phyloP scores from a whole-genome alignment of 2,797 vertebrate genomes.

The Periophthalmus magnuspinnatus region DNA sequence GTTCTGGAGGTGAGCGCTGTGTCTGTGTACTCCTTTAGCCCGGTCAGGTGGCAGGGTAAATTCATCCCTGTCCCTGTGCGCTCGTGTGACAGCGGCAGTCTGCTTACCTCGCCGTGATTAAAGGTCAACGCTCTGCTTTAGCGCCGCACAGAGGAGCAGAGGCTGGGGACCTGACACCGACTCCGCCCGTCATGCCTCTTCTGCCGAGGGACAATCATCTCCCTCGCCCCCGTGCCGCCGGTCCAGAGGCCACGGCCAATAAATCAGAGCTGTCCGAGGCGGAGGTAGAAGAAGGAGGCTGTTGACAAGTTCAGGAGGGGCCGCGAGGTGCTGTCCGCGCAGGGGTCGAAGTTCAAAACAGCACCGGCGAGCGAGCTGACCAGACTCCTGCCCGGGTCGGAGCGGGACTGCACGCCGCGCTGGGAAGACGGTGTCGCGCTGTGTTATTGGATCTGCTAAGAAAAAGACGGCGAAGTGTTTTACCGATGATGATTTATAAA shows the following conservation, averaged over 20 bases:
- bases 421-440: neutral
- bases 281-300: constrained; percentile 22
- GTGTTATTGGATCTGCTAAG: neutral
- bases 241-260: constrained; percentile 40
- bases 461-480: neutral
- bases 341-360: constrained; percentile 30
- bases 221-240: constrained; percentile 41
- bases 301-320: constrained; percentile 54
- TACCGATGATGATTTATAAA: too few species aligned
- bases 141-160: constrained; percentile 22
- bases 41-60: neutral
- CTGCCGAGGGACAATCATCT: constrained; percentile 53
- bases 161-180: constrained; percentile 51
- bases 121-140: constrained; percentile 44
- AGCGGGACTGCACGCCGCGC: neutral
- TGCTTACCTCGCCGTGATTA: constrained; percentile 26
- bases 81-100: constrained; percentile 27
- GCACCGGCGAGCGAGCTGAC: constrained; percentile 28
- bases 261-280: constrained; percentile 45
- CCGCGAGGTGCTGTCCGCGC: constrained; percentile 19
- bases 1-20: neutral
- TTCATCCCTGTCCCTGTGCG: neutral
- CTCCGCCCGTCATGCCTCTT: constrained; percentile 42
- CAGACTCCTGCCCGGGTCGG: constrained; percentile 17
- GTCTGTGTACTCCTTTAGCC: neutral